phyloP scores from a whole-genome alignment of 2,888 invertebrate genomes.

The Lymantria monacha region DNA sequence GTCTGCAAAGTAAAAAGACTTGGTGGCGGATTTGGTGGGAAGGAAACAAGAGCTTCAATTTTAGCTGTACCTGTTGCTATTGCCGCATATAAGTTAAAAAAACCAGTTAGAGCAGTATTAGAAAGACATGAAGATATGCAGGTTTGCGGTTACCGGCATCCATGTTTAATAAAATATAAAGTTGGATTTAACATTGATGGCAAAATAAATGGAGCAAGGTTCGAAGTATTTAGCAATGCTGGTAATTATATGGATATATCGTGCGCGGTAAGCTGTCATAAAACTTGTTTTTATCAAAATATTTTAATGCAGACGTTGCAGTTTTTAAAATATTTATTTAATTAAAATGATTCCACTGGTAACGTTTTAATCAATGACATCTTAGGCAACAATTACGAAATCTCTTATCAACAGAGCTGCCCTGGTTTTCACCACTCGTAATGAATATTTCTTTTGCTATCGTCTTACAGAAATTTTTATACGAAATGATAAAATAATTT shows the following conservation, averaged over 20 bases:
- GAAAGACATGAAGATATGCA: constrained; percentile 95
- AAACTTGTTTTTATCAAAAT: background rate
- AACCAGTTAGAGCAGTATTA: constrained; percentile 88
- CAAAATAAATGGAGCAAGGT: constrained; percentile 83
- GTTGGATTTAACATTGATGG: constrained; percentile 87
- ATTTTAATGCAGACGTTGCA: too few relatives aligned
- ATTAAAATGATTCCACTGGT: too few relatives aligned
- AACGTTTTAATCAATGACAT: too few relatives aligned
- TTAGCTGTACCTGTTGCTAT: constrained; percentile 86
- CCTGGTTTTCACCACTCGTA: too few relatives aligned
- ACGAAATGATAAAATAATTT: background rate
- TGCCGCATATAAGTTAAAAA: constrained; percentile 87
- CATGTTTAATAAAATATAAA: constrained; percentile 89
- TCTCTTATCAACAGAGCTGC: too few relatives aligned
- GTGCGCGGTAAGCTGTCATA: constrained; percentile 69
- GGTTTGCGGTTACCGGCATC: constrained; percentile 90
- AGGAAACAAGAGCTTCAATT: constrained; percentile 86
- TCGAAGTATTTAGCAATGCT: constrained; percentile 86
- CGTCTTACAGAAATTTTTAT: too few relatives aligned
- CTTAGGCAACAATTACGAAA: too few relatives aligned
- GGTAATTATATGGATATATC: constrained; percentile 90
- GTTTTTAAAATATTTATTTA: too few relatives aligned
- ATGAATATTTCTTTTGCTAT: too few relatives aligned
- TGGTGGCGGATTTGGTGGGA: constrained; percentile 95
- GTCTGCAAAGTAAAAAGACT: constrained; percentile 88